A percentile compares a stretch with the other conserved stretches of the same genome.
These are phyloP conservation scores for Sebastes flavidus DNA, from an alignment of 2,797 vertebrate species.

Conservation along the genomic window DNA sequence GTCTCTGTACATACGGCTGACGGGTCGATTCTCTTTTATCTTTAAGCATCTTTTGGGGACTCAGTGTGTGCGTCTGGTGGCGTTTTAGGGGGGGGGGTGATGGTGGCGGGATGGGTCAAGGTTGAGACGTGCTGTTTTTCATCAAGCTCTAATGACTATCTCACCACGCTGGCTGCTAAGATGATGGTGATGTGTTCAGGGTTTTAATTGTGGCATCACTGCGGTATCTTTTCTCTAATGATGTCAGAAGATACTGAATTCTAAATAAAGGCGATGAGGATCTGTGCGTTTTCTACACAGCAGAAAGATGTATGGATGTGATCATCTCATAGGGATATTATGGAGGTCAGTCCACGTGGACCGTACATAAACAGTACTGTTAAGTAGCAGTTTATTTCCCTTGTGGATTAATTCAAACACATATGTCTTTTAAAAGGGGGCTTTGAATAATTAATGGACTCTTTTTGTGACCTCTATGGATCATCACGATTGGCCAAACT, in stretches of 20 bases:
- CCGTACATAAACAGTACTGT: conserved; percentile 25
- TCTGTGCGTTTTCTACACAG: conserved; percentile 1
- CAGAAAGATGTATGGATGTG: not conserved
- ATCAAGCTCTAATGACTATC: conserved; percentile 47
- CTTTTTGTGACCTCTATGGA: conserved; percentile 46
- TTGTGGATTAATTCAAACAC: conserved; percentile 52
- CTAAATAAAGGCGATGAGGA: not conserved
- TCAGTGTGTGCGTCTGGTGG: conserved; percentile 32
- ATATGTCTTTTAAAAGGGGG: conserved; percentile 39
- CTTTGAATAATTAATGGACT: conserved; percentile 59
- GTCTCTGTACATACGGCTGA: conserved; percentile 74
- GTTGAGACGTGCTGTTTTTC: conserved; percentile 59
- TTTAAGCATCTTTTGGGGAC: conserved; percentile 73
- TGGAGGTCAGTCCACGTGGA: not conserved
- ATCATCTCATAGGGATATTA: conserved; percentile 26
- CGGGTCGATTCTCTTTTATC: conserved; percentile 82
- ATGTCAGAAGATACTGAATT: conserved; percentile 18
- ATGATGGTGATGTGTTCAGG: conserved; percentile 1
- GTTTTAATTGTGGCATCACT: conserved; percentile 20
- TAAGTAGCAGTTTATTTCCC: conserved; percentile 47
- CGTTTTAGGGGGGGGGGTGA: not conserved
- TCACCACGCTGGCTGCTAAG: conserved; percentile 1
- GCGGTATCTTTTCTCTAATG: not conserved
- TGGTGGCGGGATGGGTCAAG: conserved; percentile 50
- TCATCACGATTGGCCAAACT: conserved; percentile 31